phyloP scores from a whole-genome alignment of 2,797 vertebrate genomes.

The Dicrostonyx torquatus region DNA sequence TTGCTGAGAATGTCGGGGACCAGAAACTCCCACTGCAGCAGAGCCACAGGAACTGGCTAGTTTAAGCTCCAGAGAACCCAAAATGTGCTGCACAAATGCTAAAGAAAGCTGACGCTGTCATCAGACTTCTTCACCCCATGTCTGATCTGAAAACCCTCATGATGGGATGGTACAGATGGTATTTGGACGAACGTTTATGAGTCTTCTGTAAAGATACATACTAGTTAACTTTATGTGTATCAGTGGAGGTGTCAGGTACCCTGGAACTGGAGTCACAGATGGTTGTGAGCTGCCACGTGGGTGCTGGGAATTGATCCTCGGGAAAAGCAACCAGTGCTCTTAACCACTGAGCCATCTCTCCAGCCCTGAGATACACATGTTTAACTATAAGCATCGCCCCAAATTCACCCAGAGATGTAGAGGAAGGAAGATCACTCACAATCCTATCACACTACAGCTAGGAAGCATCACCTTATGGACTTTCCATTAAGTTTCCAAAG shows the following conservation, averaged over 20 bases:
- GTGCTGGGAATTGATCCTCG: too few relatives aligned
- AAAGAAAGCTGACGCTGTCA: not conserved
- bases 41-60: not conserved
- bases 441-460: not conserved
- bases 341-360: not conserved
- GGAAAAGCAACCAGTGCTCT: not conserved
- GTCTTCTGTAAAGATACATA: not conserved
- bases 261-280: too few relatives aligned
- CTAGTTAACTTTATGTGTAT: not conserved
- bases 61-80: not conserved
- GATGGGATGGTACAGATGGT: not conserved
- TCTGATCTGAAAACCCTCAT: not conserved
- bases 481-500: not conserved
- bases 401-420: not conserved
- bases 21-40: not conserved
- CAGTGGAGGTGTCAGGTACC: not conserved
- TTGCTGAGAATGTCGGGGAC: not conserved
- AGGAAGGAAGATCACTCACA: not conserved
- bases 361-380: not conserved
- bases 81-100: accelerated
- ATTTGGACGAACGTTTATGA: not conserved
- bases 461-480: too few relatives aligned
- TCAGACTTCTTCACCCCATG: not conserved
- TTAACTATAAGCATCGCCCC: not conserved
- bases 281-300: too few relatives aligned